These are phyloP conservation scores for Uria aalge DNA, from an alignment of 2,113 vertebrate genomes.

Conservation along the genomic window DNA sequence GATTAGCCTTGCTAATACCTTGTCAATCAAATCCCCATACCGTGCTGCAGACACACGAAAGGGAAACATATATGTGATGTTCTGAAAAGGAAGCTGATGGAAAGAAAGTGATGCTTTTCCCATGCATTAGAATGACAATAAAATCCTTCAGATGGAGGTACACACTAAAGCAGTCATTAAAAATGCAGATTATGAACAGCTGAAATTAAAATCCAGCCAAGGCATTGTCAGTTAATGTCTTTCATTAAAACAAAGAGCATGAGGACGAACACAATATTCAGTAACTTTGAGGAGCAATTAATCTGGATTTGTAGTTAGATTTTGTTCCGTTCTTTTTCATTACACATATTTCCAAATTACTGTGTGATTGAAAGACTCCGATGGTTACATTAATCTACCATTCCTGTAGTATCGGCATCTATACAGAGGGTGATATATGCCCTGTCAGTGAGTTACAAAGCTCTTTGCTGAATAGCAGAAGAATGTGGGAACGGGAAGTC, in stretches of 20 bases:
- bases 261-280: not conserved
- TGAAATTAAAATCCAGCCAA: not conserved
- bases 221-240: not conserved
- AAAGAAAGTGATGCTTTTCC: not conserved
- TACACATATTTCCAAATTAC: not conserved
- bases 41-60: not conserved
- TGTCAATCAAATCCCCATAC: not conserved
- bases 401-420: not conserved
- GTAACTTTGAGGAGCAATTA: not conserved
- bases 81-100: conserved; percentile 16
- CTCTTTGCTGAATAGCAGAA: not conserved
- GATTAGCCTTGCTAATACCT: conserved; percentile 48
- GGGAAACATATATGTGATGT: not conserved
- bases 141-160: not conserved
- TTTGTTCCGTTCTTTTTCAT: not conserved
- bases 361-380: not conserved
- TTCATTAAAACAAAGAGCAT: not conserved
- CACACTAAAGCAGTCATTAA: not conserved
- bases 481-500: conserved; percentile 22
- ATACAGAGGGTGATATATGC: not conserved
- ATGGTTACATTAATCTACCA: not conserved
- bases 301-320: not conserved
- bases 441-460: not conserved
- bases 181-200: not conserved
- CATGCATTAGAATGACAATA: not conserved